Conservation (phyloP, 2,888 invertebrate species). For the Malthinus seriepunctatus region DNA sequence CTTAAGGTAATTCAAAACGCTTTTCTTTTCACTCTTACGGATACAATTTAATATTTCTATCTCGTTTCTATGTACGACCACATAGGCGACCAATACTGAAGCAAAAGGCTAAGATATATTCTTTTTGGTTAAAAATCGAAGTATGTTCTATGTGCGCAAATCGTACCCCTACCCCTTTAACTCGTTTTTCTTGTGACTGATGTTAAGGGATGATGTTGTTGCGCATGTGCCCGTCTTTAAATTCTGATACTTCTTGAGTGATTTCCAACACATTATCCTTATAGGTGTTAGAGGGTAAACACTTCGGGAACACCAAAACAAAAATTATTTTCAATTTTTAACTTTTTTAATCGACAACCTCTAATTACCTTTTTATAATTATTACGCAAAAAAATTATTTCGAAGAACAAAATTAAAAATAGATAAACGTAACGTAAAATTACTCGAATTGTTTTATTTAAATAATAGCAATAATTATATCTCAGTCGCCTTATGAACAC, state of each 20-base stretch:
- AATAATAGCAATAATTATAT: constrained; percentile 19
- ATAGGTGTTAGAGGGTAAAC: constrained; percentile 18
- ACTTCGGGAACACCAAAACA: constrained; percentile 7
- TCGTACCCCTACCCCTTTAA: constrained; percentile 47
- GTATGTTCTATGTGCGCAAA: constrained; percentile 48
- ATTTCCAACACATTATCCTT: constrained; percentile 28
- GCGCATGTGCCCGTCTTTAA: constrained; percentile 43
- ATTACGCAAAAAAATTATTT: constrained; percentile 1
- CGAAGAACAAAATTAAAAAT: constrained; percentile 21
- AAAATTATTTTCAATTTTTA: neutral
- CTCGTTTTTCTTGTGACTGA: constrained; percentile 49
- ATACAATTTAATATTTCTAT: constrained; percentile 32
- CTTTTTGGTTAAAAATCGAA: constrained; percentile 57
- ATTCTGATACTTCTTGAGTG: constrained; percentile 32
- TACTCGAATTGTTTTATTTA: constrained; percentile 23
- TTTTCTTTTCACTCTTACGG: constrained; percentile 57
- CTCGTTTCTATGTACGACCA: constrained; percentile 33
- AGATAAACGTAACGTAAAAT: constrained; percentile 18
- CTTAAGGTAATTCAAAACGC: constrained; percentile 27
- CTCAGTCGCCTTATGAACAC: constrained; percentile 8
- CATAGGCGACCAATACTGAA: constrained; percentile 47
- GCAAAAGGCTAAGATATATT: constrained; percentile 52
- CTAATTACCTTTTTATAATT: neutral
- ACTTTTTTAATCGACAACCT: constrained; percentile 4
- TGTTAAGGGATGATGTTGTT: constrained; percentile 43